These are phyloP conservation scores for Acipenser transmontanus DNA, from an alignment of 2,797 vertebrate genomes.

Conservation along the genomic window DNA sequence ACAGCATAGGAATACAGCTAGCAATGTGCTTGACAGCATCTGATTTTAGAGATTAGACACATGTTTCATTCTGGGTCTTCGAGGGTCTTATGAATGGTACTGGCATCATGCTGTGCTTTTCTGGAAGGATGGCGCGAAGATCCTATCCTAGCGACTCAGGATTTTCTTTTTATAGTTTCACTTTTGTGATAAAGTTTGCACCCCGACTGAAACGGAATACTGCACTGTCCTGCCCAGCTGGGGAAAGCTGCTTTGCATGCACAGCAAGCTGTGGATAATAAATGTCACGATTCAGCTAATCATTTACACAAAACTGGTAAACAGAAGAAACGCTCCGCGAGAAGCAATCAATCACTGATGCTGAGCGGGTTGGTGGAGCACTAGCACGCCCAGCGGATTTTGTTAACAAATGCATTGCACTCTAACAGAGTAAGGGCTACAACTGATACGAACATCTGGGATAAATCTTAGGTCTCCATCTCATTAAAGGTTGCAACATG, in stretches of 20 bases:
- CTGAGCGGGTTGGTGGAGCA: neutral
- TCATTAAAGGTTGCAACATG: neutral
- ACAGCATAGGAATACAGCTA: too few species aligned
- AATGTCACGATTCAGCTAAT: neutral
- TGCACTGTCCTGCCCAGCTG: too few species aligned
- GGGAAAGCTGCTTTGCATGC: neutral
- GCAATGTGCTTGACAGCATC: too few species aligned
- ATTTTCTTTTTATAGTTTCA: conserved; percentile 3
- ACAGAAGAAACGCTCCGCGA: neutral
- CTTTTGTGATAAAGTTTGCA: neutral
- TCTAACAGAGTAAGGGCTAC: neutral
- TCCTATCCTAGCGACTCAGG: too few species aligned
- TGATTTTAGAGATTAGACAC: too few species aligned
- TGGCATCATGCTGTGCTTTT: too few species aligned
- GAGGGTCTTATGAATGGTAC: too few species aligned
- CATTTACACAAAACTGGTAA: neutral
- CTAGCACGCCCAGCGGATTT: neutral
- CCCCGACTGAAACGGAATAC: too few species aligned
- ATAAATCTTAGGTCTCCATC: neutral
- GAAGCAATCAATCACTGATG: neutral
- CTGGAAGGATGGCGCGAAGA: too few species aligned
- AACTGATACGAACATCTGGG: conserved; percentile 1
- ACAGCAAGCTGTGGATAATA: neutral
- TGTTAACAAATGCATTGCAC: neutral
- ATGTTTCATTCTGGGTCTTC: too few species aligned